Evolutionary conservation across 2,113 vertebrate species (phyloP).

Genomic region (Hyperoodon ampullatus): DNA sequence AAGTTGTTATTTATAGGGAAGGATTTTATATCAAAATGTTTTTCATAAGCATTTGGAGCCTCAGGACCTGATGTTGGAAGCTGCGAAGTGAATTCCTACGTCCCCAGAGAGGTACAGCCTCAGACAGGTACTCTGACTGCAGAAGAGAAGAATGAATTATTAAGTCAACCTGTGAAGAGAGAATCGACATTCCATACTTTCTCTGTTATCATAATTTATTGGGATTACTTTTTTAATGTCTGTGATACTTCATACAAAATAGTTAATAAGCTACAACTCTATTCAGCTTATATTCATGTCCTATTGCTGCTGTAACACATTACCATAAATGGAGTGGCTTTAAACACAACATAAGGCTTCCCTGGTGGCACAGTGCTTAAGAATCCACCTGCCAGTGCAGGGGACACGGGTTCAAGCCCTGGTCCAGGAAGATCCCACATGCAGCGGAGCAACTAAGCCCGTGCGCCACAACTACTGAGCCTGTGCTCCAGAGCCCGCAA

Average conservation of each 20-base stretch:
- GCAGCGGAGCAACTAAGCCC: no score
- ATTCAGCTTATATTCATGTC: background rate
- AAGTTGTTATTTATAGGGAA: background rate
- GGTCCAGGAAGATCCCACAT: no score
- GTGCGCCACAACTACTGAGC: no score
- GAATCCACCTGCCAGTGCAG: no score
- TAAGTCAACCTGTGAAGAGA: background rate
- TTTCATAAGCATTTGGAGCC: background rate
- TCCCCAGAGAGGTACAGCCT: background rate
- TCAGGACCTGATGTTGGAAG: background rate
- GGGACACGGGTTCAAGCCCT: no score
- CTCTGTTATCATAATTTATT: background rate
- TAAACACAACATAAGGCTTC: background rate
- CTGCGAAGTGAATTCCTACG: background rate
- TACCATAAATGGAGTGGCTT: background rate
- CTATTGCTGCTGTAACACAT: background rate
- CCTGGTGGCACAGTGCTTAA: no score
- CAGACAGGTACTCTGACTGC: background rate
- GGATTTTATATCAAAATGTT: background rate
- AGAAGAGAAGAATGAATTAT: constrained; percentile 27
- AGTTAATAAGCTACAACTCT: background rate
- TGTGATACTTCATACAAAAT: background rate
- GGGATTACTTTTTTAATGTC: background rate
- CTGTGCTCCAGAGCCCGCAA: no score
- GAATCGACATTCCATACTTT: background rate